Conservation (phyloP, 92 coral and sea anemone genomes). For the Actinernus sp. region DNA sequence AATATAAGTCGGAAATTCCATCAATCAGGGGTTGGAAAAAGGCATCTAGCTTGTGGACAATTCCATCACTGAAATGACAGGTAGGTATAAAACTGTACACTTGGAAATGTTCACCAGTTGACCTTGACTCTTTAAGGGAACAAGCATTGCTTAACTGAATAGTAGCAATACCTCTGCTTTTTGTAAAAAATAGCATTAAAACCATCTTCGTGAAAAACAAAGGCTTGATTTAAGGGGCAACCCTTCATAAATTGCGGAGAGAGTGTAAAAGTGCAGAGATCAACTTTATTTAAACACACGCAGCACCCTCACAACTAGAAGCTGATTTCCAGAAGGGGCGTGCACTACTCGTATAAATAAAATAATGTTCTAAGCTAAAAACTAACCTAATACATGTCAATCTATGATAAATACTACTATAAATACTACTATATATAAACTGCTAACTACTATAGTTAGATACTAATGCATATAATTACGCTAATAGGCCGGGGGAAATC, state of each 20-base stretch:
- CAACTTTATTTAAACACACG: too few species aligned
- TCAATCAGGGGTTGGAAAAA: slow-evolving; percentile 67
- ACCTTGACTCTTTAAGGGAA: slow-evolving; percentile 19
- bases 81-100: slow-evolving; percentile 62
- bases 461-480: too few species aligned
- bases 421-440: too few species aligned
- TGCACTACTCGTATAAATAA: too few species aligned
- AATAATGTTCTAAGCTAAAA: too few species aligned
- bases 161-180: slow-evolving; percentile 56
- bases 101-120: slow-evolving; percentile 26
- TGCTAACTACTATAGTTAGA: too few species aligned
- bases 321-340: too few species aligned
- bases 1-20: slow-evolving; percentile 53
- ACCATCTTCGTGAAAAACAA: slow-evolving; percentile 61
- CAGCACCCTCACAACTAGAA: too few species aligned
- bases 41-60: slow-evolving; percentile 68
- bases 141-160: slow-evolving; percentile 56
- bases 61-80: slow-evolving; percentile 50
- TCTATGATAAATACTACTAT: too few species aligned
- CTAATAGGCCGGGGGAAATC: too few species aligned
- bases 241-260: slow-evolving; percentile 33
- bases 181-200: slow-evolving; percentile 55
- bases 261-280: slow-evolving; percentile 1
- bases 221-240: slow-evolving; percentile 54
- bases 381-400: too few species aligned